Conservation (phyloP, 2,888 invertebrate genomes). For the Metopia argyrocephala region DNA sequence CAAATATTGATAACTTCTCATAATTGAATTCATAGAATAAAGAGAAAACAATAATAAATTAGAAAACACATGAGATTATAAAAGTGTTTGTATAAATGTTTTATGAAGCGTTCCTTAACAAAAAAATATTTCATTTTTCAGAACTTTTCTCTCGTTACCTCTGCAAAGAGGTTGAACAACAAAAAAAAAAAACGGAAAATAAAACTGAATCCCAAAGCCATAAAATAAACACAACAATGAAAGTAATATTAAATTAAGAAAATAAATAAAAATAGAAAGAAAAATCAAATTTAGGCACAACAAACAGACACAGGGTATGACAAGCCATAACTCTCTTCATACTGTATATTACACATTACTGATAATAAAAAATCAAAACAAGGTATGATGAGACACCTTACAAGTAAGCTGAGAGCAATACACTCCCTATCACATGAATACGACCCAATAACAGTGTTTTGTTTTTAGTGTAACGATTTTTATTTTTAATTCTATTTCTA, state of each 20-base stretch:
- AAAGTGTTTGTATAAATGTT: background rate
- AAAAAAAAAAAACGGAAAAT: background rate
- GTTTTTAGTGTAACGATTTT: no score
- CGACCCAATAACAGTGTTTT: no score
- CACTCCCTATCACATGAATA: no score
- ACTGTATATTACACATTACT: no score
- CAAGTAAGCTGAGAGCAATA: no score
- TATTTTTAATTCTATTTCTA: no score
- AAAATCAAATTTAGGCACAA: background rate
- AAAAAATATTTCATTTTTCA: background rate
- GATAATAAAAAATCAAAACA: no score
- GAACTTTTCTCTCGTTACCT: background rate
- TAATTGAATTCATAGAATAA: background rate
- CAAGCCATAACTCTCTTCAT: no score
- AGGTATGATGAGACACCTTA: no score
- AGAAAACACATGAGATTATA: background rate
- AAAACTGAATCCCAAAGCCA: no score
- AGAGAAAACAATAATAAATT: background rate
- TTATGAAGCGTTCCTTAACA: background rate
- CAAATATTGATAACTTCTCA: constrained; percentile 46
- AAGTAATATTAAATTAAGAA: background rate
- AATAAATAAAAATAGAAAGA: background rate
- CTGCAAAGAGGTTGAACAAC: background rate
- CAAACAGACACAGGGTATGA: background rate
- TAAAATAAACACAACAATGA: background rate